Conservation (phyloP, 2,888 invertebrate genomes). For the Drosophila paramelanica region DNA sequence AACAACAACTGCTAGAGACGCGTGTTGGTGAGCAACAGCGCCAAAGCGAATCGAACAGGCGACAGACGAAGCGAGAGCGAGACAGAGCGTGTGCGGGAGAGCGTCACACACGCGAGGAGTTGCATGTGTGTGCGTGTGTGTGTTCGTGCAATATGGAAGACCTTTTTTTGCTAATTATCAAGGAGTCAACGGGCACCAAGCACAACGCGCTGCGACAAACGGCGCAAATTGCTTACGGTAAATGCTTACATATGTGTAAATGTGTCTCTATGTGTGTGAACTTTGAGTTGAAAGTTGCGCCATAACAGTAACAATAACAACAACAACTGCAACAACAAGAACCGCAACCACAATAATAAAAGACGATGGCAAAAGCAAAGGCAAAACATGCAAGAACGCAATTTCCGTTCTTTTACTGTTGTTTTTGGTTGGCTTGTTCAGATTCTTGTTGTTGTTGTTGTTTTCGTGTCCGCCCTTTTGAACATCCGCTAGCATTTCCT, state of each 20-base stretch:
- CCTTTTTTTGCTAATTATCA: constrained; percentile 92
- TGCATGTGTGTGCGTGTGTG: constrained; percentile 27
- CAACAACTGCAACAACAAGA: constrained; percentile 6
- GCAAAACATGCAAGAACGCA: constrained; percentile 59
- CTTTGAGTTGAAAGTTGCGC: constrained; percentile 20
- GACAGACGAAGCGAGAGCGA: not conserved
- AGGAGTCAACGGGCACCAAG: constrained; percentile 93
- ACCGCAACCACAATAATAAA: constrained; percentile 30
- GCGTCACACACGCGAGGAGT: constrained; percentile 8
- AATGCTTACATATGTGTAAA: constrained; percentile 61
- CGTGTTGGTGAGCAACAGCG: constrained; percentile 25
- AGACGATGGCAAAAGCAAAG: constrained; percentile 27
- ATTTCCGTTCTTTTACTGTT: constrained; percentile 51
- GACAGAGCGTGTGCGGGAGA: constrained; percentile 1
- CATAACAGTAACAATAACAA: constrained; percentile 22
- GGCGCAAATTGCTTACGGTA: constrained; percentile 95
- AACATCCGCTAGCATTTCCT: constrained; percentile 54
- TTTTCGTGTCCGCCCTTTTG: constrained; percentile 40
- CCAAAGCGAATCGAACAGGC: constrained; percentile 3
- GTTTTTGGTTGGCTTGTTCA: constrained; percentile 24
- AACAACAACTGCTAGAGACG: constrained; percentile 4
- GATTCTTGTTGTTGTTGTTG: constrained; percentile 29
- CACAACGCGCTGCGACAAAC: constrained; percentile 90
- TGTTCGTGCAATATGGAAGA: constrained; percentile 90
- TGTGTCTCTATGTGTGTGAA: constrained; percentile 3